Conservation (phyloP, 2,113 vertebrate genomes). For the Podilymbus podiceps region DNA sequence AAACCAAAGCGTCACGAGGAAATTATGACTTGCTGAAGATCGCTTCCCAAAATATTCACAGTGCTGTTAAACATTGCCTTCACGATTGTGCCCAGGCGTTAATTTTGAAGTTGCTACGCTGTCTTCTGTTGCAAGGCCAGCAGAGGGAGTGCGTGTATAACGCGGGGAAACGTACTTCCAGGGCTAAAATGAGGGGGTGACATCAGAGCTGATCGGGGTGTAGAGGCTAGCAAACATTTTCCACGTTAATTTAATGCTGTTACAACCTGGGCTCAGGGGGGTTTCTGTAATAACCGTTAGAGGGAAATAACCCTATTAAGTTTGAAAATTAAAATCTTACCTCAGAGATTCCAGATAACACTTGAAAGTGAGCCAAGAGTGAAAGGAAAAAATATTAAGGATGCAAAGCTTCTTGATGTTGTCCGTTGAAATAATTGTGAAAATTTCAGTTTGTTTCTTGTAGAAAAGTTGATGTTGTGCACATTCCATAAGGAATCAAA, state of each 20-base stretch:
- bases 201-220: neutral
- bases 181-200: neutral
- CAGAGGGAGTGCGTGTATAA: constrained; percentile 20
- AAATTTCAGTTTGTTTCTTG: neutral
- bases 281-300: neutral
- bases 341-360: neutral
- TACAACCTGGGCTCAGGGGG: neutral
- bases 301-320: neutral
- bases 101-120: neutral
- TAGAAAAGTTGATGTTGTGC: neutral
- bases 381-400: neutral
- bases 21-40: neutral
- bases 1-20: neutral
- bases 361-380: neutral
- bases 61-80: neutral
- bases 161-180: neutral
- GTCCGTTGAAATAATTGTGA: neutral
- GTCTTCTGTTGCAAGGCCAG: neutral
- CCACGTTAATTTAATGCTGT: neutral
- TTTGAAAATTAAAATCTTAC: constrained; percentile 26
- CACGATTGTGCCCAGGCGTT: rapidly evolving
- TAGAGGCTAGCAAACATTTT: neutral
- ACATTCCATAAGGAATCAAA: neutral
- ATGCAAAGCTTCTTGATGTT: neutral
- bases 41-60: neutral